A percentile compares a stretch with the other conserved stretches of the same genome.
Conservation (phyloP, 1,140 invertebrate species). For the Drosophila obscura region DNA sequence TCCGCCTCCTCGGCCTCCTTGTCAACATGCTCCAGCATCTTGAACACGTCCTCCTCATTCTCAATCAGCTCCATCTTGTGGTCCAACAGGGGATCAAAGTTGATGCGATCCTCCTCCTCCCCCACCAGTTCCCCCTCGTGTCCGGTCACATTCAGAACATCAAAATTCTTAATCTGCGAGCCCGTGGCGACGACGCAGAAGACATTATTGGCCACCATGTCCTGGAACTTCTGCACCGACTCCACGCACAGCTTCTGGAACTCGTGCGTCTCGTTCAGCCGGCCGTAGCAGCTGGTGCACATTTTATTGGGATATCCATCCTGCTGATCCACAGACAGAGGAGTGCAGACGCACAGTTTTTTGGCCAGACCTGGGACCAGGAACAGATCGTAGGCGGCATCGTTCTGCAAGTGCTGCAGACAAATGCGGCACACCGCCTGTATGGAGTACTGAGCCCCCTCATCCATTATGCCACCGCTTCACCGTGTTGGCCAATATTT, state of each 20-base stretch:
- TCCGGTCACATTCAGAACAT: conserved; percentile 51
- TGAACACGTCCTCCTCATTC: conserved; percentile 79
- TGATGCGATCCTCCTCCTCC: conserved; percentile 75
- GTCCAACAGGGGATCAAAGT: conserved; percentile 77
- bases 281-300: conserved; percentile 62
- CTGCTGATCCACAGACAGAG: conserved; percentile 67
- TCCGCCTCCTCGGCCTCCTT: conserved; percentile 70
- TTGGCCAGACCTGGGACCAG: conserved; percentile 72
- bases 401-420: conserved; percentile 62
- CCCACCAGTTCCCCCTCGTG: conserved; percentile 45
- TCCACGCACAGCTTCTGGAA: conserved; percentile 77
- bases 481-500: conserved; percentile 11
- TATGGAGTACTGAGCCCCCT: conserved; percentile 59
- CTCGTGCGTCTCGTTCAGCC: conserved; percentile 73
- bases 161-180: conserved; percentile 56
- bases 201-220: conserved; percentile 64
- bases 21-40: conserved; percentile 78
- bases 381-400: conserved; percentile 68
- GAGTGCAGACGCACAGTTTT: conserved; percentile 73
- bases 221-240: conserved; percentile 70
- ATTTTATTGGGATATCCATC: conserved; percentile 75
- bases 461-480: conserved; percentile 50
- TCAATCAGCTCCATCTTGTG: conserved; percentile 79
- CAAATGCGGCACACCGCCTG: conserved; percentile 79
- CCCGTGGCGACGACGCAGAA: conserved; percentile 17